Conservation (phyloP, 2,888 invertebrate genomes). For the Marasmarcha lunaedactyla region DNA sequence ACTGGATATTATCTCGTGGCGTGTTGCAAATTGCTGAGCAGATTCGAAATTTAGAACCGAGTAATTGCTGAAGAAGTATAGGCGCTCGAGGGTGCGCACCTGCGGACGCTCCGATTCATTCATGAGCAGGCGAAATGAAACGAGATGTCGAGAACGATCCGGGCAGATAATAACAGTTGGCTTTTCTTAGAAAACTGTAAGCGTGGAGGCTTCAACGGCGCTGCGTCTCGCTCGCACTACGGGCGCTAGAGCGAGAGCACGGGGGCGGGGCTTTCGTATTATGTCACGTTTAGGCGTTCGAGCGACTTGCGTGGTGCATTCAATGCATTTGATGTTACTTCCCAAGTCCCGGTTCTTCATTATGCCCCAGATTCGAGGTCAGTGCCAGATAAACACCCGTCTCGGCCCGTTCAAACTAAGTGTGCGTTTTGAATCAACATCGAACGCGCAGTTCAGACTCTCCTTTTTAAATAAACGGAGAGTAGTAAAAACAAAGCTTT, state of each 20-base stretch:
- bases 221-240: conserved; percentile 38
- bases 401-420: conserved; percentile 8
- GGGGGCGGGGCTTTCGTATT: conserved; percentile 57
- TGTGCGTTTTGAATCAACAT: background rate
- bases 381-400: conserved; percentile 14
- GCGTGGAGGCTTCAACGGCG: conserved; percentile 58
- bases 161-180: conserved; percentile 63
- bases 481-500: too few relatives aligned
- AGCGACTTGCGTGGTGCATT: conserved; percentile 32
- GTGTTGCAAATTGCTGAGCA: conserved; percentile 55
- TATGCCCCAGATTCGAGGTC: conserved; percentile 35
- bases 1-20: conserved; percentile 56
- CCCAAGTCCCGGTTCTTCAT: conserved; percentile 47
- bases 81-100: conserved; percentile 54
- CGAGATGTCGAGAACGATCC: conserved; percentile 57
- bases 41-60: conserved; percentile 41
- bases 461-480: too few relatives aligned
- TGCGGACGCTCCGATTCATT: conserved; percentile 57
- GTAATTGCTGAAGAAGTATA: conserved; percentile 49
- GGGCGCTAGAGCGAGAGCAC: conserved; percentile 42
- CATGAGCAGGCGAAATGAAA: conserved; percentile 47
- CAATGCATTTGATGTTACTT: conserved; percentile 36
- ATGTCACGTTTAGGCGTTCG: conserved; percentile 47
- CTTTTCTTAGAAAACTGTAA: conserved; percentile 60
- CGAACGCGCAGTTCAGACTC: background rate